Conservation (phyloP, 2,888 invertebrate genomes). For the Chrysolina haemoptera region DNA sequence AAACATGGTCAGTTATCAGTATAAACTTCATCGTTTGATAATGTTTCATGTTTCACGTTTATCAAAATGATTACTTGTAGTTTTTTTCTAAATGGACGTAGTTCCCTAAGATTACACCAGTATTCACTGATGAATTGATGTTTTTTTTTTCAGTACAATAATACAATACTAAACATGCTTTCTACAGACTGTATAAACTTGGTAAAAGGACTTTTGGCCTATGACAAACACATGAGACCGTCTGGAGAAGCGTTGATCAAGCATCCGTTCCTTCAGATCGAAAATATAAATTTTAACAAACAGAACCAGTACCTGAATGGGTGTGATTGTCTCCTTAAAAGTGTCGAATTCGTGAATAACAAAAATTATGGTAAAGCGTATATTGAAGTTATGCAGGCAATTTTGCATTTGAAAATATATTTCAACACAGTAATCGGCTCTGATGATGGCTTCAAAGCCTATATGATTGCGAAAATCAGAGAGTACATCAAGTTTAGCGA, state of each 20-base stretch:
- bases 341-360: not conserved
- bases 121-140: no score
- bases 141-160: no score
- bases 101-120: no score
- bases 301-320: not conserved
- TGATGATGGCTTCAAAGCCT: not conserved
- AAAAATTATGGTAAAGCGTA: not conserved
- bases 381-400: not conserved
- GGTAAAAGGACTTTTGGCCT: constrained; percentile 34
- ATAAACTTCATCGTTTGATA: no score
- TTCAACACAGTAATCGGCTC: not conserved
- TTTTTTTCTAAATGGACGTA: no score
- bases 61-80: no score
- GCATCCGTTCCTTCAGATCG: constrained; percentile 32
- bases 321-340: not conserved
- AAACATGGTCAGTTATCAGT: no score
- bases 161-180: not conserved
- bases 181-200: constrained; percentile 33
- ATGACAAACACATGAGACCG: constrained; percentile 39
- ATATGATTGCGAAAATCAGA: not conserved
- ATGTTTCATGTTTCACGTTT: no score
- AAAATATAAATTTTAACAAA: not conserved
- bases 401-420: not conserved
- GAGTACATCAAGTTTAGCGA: not conserved
- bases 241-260: constrained; percentile 19